These are phyloP conservation scores for Alethe castanea DNA, from an alignment of 2,113 vertebrate genomes.

Conservation along the genomic window DNA sequence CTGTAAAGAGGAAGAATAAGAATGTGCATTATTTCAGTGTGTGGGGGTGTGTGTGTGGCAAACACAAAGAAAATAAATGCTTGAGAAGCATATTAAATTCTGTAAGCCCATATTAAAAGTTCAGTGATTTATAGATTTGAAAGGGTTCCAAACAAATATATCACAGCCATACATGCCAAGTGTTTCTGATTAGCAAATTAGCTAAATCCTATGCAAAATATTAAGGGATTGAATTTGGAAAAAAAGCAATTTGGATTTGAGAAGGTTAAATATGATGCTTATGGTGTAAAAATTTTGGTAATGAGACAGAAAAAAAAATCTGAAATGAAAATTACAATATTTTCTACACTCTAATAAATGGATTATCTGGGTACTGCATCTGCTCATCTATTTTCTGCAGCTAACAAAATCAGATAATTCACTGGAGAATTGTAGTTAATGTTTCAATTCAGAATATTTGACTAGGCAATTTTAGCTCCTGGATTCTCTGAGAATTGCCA, in stretches of 20 bases:
- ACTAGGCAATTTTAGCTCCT: background rate
- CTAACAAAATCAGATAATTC: background rate
- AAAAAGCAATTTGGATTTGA: background rate
- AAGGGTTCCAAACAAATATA: background rate
- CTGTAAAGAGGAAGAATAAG: background rate
- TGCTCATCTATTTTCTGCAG: background rate
- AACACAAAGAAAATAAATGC: background rate
- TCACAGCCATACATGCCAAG: background rate
- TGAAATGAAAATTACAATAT: background rate
- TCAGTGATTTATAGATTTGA: background rate
- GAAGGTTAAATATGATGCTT: background rate
- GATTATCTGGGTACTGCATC: background rate
- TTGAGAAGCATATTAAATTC: background rate
- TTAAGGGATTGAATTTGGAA: background rate
- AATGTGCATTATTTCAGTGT: background rate
- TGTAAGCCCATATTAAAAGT: background rate
- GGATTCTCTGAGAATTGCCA: background rate
- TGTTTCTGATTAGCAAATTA: background rate
- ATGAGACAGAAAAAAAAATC: background rate
- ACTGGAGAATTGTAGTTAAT: background rate
- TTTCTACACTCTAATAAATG: background rate
- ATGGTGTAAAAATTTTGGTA: background rate
- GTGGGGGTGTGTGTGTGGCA: background rate
- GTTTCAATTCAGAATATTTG: constrained; percentile 17
- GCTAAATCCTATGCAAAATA: background rate